Conservation (phyloP, 2,797 vertebrate species). For the Heterohyrax brucei region DNA sequence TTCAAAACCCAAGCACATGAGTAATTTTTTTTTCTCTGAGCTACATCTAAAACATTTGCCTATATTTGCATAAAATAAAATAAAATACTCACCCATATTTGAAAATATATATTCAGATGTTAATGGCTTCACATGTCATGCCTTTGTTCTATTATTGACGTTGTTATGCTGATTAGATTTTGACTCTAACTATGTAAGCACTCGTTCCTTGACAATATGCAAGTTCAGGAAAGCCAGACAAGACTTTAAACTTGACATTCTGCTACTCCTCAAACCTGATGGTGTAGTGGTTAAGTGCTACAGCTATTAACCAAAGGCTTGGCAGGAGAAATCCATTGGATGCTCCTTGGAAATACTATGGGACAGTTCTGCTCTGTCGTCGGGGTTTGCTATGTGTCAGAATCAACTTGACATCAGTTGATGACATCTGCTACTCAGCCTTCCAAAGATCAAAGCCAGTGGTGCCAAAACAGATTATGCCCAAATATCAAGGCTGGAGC, state of each 20-base stretch:
- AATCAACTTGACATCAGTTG: too few species aligned
- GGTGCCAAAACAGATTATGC: not conserved
- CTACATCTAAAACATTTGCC: not conserved
- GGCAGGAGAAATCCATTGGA: too few species aligned
- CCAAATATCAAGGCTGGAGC: not conserved
- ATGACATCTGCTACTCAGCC: not conserved
- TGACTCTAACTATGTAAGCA: not conserved
- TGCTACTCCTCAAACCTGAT: not conserved
- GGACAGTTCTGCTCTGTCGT: too few species aligned
- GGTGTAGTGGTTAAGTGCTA: too few species aligned
- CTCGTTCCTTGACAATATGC: not conserved
- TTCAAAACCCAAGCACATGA: constrained; percentile 54
- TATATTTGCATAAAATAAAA: not conserved
- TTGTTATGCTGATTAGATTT: not conserved
- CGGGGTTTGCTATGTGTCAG: too few species aligned
- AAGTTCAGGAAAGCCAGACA: not conserved
- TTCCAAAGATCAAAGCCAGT: constrained; percentile 35
- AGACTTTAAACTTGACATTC: not conserved
- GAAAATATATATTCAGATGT: constrained; percentile 26
- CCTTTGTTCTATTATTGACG: not conserved
- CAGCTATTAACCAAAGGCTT: too few species aligned
- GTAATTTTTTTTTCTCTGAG: constrained; percentile 30
- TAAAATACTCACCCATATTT: not conserved
- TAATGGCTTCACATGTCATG: not conserved
- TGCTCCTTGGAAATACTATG: too few species aligned